Base-by-base conservation (phyloP, 2,888 invertebrate genomes). In the Ennomos fuscantarius region DNA sequence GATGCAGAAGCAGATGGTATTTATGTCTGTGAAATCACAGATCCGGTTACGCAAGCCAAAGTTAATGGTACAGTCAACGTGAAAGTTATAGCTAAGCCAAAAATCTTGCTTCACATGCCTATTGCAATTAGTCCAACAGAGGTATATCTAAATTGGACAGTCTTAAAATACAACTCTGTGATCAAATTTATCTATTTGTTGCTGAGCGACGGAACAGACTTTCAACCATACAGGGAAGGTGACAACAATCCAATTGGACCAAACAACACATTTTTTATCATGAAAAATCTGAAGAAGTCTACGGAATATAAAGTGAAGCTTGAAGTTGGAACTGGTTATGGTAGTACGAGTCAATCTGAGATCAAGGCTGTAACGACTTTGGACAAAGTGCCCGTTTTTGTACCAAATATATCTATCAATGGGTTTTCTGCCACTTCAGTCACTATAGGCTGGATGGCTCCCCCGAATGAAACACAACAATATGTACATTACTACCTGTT, bases 111-210 rank as follows among this genome's bases (percentile, higher is more conserved):
- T 63, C 95, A 96, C 70, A 94, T 94, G 57, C 94, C 95, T 0
- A 96, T 96, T 79, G 94, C 96, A 0, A 96, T 97, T 12, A 96
- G 95, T 49, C 94, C 94, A 0, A 93, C 94, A 8, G 94, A 95
- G 79, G 94, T 97, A 42, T 97, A 94, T 81, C 79, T 97, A 0
- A 97, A 97, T 77, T 97, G 97, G 97, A 97, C 96, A 0, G 93
- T 96, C 0, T 94, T 95, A 58, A 94, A 95, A 60, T 96, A 96
- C 61, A 97, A 97, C 76, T 94, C 95, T 48, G 94, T 94, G 0
- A 93, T 96, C 13, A 87, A 90, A 64, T 79, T 82, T 15, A 95
- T 95, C 73, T 88, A 90, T 54, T 83, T 96, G 10, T 90, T 93
- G 73, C 6, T 24, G 6, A 24, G 24, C 6, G 24, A 24, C 6